Evolutionary conservation across 2,888 invertebrate species (phyloP), one percentile per base, ranked within the genome.

Genomic region (Catonia carolina): DNA sequence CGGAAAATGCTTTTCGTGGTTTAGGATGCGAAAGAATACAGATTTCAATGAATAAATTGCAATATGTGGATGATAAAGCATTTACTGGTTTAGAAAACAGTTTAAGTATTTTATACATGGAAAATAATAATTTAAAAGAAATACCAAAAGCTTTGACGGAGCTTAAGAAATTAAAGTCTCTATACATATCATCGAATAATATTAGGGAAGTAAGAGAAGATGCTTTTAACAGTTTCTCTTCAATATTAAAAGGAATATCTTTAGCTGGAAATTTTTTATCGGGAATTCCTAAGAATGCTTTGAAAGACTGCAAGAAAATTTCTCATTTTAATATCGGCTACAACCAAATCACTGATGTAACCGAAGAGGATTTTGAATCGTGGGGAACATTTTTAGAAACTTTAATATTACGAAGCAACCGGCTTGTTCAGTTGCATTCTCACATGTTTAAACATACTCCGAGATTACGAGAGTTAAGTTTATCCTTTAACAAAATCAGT

Each of bases 291-390:
- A 76, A 80, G 1, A 75, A 78, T 33, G 80, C 85, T 3, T 75
- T 92, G 59, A 78, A 78, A 65, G 81, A 82, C 67, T 87, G 89
- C 68, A 81, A 83, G 53, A 82, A 84, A 67, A 77, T 92, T 55
- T 79, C 88, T n/a, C 90, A 92, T 74, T 80, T 92, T 64, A 92
- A 92, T 73, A 80, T 92, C 68, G 92, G 89, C 60, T 92, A 91
- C 73, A 92, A 93, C 72, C 84, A 84, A 70, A 89, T 93, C 68
- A 78, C 82, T 63, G 84, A 86, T 35, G 58, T 67, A 10, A 47
- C 37, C 10, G 59, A 85, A 59, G 83, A 84, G 62, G 87, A 90
- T 70, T 89, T 93, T 69, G 73, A 76, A 10, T 80, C 81, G 60
- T 92, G 91, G 89, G 87, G 88, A 23, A 78, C 79, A 57, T 85